Conservation (phyloP, 2,888 invertebrate genomes). For the Nasonia oneida region DNA sequence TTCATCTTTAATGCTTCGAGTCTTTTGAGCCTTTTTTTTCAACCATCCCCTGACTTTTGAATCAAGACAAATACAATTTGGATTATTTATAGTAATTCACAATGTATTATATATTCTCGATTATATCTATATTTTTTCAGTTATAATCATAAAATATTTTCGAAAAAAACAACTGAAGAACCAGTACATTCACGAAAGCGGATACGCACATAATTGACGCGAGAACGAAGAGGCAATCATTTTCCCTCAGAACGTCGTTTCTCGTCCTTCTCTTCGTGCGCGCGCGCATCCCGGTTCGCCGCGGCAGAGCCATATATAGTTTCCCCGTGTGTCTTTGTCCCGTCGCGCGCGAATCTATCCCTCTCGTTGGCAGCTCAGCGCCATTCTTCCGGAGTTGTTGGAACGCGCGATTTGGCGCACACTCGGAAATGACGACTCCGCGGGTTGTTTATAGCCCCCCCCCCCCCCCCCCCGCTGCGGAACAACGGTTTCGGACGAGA, state of each 20-base stretch:
- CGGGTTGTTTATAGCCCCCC: constrained; percentile 39
- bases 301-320: background rate
- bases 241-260: constrained; percentile 25
- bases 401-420: constrained; percentile 19
- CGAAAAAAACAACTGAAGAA: background rate
- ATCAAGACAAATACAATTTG: no score
- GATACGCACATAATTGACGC: background rate
- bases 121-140: no score
- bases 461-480: background rate
- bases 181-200: background rate
- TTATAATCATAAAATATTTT: no score
- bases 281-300: background rate
- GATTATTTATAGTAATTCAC: no score
- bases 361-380: background rate
- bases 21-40: background rate
- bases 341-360: constrained; percentile 22
- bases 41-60: background rate
- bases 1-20: background rate
- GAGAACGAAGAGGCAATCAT: constrained; percentile 37
- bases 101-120: no score
- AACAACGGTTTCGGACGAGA: background rate
- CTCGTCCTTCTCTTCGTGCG: background rate
- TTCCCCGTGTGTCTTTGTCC: constrained; percentile 38
- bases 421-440: constrained; percentile 28
- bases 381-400: constrained; percentile 42